Evolutionary conservation across 1,140 invertebrate genomes (phyloP).

Genomic region (Adelges cooleyi): DNA sequence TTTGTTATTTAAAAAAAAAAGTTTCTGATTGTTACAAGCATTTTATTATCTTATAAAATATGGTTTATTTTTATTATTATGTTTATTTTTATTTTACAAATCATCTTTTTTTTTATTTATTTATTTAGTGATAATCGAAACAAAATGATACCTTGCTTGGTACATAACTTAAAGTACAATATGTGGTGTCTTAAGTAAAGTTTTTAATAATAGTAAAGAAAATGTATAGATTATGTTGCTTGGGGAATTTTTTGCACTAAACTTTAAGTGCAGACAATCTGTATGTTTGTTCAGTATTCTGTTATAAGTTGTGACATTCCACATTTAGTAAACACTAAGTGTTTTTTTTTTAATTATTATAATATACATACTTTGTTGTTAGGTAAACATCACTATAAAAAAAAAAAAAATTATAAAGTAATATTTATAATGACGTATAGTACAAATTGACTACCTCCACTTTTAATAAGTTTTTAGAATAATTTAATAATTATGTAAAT

Average conservation of each 20-base stretch:
- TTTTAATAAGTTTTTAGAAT: slow-evolving; percentile 20
- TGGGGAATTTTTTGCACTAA: slow-evolving; percentile 27
- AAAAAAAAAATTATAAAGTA: slow-evolving; percentile 15
- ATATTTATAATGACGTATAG: slow-evolving; percentile 25
- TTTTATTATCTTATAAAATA: slow-evolving; percentile 7
- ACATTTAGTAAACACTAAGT: neutral
- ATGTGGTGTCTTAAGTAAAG: slow-evolving; percentile 26
- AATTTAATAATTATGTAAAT: slow-evolving; percentile 16
- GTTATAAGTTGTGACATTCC: slow-evolving; percentile 25
- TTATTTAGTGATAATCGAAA: slow-evolving; percentile 20
- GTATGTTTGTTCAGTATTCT: slow-evolving; percentile 25
- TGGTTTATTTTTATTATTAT: neutral
- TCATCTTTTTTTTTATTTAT: neutral
- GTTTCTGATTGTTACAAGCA: slow-evolving; percentile 18
- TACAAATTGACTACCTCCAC: slow-evolving; percentile 26
- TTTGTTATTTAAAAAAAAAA: too few relatives aligned
- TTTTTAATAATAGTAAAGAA: slow-evolving; percentile 3
- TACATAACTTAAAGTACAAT: slow-evolving; percentile 28
- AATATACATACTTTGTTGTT: neutral
- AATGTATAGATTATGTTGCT: slow-evolving; percentile 1
- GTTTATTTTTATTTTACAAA: slow-evolving; percentile 3
- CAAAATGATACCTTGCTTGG: slow-evolving; percentile 21
- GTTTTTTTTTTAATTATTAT: neutral
- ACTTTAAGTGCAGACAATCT: slow-evolving; percentile 21
- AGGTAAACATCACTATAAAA: slow-evolving; percentile 15